These are phyloP conservation scores for Trichonephila clavipes DNA, from an alignment of 1,140 invertebrate species.

Conservation along the genomic window DNA sequence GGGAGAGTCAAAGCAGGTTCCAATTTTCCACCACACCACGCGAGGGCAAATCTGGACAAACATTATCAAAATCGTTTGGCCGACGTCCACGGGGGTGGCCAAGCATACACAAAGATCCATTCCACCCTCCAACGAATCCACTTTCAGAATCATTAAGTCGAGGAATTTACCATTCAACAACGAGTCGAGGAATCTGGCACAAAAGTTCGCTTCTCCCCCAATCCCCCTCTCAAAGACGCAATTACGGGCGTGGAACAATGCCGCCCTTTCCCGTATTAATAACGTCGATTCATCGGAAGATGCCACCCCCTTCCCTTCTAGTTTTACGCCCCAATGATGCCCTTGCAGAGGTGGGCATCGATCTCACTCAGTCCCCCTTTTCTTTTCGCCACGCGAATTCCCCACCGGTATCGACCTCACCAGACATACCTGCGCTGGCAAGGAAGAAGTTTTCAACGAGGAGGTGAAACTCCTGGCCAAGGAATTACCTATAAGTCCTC, in stretches of 20 bases:
- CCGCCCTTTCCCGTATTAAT: slow-evolving; percentile 43
- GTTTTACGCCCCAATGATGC: slow-evolving; percentile 35
- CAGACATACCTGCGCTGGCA: not conserved
- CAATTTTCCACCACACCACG: not conserved
- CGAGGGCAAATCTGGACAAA: not conserved
- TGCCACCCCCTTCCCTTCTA: not conserved
- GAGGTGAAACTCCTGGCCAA: not conserved
- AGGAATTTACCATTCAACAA: slow-evolving; percentile 49
- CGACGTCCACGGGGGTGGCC: not conserved
- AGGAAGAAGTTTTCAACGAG: not conserved
- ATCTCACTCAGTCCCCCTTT: not conserved
- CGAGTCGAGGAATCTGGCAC: slow-evolving; percentile 30
- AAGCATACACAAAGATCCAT: slow-evolving; percentile 23
- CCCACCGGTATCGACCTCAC: not conserved
- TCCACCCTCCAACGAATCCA: slow-evolving; percentile 1
- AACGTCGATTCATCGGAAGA: slow-evolving; percentile 59
- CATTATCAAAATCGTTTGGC: not conserved
- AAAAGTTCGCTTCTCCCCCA: not conserved
- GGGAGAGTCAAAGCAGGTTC: not conserved
- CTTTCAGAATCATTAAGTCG: slow-evolving; percentile 33
- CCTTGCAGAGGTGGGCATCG: slow-evolving; percentile 10
- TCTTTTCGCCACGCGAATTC: no score
- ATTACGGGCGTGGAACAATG: slow-evolving; percentile 54
- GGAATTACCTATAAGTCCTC: not conserved
- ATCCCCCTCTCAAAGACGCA: slow-evolving; percentile 14